Base-by-base conservation (phyloP, 2,888 invertebrate genomes). In the Chloromyia formosa region DNA sequence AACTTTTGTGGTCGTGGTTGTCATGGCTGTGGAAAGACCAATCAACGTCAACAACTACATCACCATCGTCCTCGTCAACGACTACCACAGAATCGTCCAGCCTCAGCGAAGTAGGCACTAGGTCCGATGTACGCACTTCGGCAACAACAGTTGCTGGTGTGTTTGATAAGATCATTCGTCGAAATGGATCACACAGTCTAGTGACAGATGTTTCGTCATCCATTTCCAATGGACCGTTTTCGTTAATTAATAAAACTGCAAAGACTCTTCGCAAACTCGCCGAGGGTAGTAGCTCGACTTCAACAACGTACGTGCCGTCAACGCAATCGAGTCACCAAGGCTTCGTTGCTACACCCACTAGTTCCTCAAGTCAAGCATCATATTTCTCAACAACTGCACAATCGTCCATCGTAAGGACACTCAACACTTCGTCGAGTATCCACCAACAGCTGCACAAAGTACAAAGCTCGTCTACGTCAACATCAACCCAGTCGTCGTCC, bases 1-100 rank as follows among this genome's bases (percentile, higher is more conserved):
- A 76, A 73, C 18, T 73, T 54, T 42, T 76, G 58, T 76, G 74
- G 74, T 74, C 76, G 54, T 74, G 72, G 72, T 76, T 72, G 76
- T 66, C 66, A 72, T 74, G 74, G 74, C 74, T 76, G 16, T 72
- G 76, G 76, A 66, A 61, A 62, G 61, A 64, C 61, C 35, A 62
- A 62, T 20, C 62, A 35, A 64, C 64, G 1, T 10, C 45, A 45
- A 61, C 61, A 16, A 40, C 72, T 10, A 53, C 64, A 14, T 23
- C 54, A 64, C 27, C 64, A 2, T 16, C 71, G 14, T 27, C 45
- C 7, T 16, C 49, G 20, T 20, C 45, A 12, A 23, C 23, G 35
- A 58, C 20, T 18, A 71, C 49, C 2, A 49, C 40, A 35, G 56
- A 56, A 42, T 66, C 53, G n/a, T 27, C 18, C 23, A 27, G 3